phyloP scores from a whole-genome alignment of 1,140 invertebrate species.

The Drosophila truncata region DNA sequence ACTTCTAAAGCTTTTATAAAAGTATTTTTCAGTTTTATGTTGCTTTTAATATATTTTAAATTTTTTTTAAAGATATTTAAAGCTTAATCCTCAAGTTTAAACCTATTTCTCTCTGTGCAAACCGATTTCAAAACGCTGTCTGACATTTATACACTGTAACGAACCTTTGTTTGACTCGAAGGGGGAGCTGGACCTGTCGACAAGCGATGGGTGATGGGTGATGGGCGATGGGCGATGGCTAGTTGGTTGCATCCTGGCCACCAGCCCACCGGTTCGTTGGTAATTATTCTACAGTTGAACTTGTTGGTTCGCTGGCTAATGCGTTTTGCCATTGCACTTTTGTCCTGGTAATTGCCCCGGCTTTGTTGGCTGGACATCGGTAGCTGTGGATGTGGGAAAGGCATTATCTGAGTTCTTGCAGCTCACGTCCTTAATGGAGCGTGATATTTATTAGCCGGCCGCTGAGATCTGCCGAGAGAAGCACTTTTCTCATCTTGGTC shows the following conservation, averaged over 20 bases:
- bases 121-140: conserved; percentile 28
- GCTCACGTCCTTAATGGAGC: conserved; percentile 43
- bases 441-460: conserved; percentile 44
- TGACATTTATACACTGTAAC: conserved; percentile 40
- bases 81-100: accelerated
- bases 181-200: not conserved
- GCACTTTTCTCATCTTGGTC: not conserved
- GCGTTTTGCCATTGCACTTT: conserved; percentile 56
- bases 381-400: conserved; percentile 49
- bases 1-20: no score
- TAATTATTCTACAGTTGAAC: conserved; percentile 72
- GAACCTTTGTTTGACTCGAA: conserved; percentile 30
- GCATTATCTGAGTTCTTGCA: conserved; percentile 56
- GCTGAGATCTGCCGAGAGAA: conserved; percentile 18
- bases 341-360: conserved; percentile 21
- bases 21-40: not conserved
- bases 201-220: conserved; percentile 15
- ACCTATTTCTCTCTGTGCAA: not conserved
- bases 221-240: conserved; percentile 18
- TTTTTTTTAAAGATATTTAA: not conserved
- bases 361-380: conserved; percentile 20
- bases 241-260: conserved; percentile 50
- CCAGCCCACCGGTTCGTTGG: conserved; percentile 54
- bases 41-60: not conserved
- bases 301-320: conserved; percentile 71